Evolutionary conservation across 1,140 invertebrate genomes (phyloP).

Genomic region (Brevipalpus yothersi): DNA sequence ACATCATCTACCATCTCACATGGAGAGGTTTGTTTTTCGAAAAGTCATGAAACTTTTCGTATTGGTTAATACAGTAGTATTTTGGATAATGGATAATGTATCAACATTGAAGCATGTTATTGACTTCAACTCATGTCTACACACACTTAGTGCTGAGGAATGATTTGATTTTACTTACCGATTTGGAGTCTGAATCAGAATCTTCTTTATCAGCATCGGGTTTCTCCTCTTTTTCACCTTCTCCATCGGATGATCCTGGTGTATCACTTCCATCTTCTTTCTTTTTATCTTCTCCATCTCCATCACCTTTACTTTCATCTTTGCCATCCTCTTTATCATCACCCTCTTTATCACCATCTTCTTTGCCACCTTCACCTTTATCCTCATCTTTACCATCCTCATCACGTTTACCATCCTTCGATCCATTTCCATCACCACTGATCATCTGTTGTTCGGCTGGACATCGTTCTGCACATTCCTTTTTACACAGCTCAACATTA

Average conservation of each 20-base stretch:
- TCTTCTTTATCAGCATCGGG: neutral
- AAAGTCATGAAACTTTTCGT: no score
- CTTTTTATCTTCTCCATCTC: neutral
- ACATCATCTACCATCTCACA: no score
- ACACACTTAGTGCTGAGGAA: neutral
- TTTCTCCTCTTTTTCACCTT: neutral
- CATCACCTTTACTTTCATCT: neutral
- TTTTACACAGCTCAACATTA: slow-evolving; percentile 30
- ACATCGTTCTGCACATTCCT: slow-evolving; percentile 10
- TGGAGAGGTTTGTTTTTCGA: no score
- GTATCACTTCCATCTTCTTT: neutral
- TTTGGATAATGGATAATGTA: no score
- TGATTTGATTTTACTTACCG: neutral
- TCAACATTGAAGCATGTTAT: neutral
- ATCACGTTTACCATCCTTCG: neutral
- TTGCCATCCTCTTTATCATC: neutral
- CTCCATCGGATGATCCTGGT: neutral
- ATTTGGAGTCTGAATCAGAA: neutral
- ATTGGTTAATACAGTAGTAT: no score
- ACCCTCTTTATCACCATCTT: neutral
- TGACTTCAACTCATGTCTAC: neutral
- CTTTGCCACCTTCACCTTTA: neutral
- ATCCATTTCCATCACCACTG: neutral
- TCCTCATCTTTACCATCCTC: neutral
- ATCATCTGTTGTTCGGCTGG: slow-evolving; percentile 1